phyloP scores from a whole-genome alignment of 2,113 vertebrate species.

The Argyrosomus japonicus region DNA sequence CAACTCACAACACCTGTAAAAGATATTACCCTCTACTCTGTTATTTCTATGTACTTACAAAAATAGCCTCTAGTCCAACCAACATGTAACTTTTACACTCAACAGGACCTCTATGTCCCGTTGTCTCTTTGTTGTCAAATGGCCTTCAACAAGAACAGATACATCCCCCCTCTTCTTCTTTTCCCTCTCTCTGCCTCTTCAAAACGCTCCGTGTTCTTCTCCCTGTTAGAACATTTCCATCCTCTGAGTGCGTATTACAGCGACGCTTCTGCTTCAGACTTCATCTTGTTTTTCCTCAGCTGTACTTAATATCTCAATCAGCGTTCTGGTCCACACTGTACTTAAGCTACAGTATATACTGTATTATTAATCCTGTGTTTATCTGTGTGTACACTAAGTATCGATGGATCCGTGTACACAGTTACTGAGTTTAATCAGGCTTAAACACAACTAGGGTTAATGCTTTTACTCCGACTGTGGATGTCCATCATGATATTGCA shows the following conservation, averaged over 20 bases:
- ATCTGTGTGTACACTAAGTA: constrained; percentile 43
- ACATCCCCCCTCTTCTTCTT: neutral
- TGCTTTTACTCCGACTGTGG: constrained; percentile 31
- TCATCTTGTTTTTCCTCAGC: constrained; percentile 6
- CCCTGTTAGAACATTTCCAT: neutral
- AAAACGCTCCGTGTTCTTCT: neutral
- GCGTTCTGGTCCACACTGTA: neutral
- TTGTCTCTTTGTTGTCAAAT: constrained; percentile 19
- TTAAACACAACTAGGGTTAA: constrained; percentile 52
- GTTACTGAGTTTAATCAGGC: constrained; percentile 50
- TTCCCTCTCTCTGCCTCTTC: constrained; percentile 2
- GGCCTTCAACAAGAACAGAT: constrained; percentile 23
- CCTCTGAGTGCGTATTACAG: neutral
- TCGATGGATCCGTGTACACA: constrained; percentile 35
- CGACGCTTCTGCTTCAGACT: neutral
- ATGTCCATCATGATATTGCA: constrained; percentile 33
- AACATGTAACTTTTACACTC: constrained; percentile 5
- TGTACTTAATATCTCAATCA: constrained; percentile 23
- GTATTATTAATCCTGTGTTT: constrained; percentile 56
- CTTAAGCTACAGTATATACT: neutral
- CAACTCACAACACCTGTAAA: constrained; percentile 46
- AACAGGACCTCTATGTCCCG: constrained; percentile 11
- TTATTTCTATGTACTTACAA: neutral
- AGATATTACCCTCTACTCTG: neutral
- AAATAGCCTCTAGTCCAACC: constrained; percentile 8